Evolutionary conservation across 2,113 vertebrate genomes (phyloP), one percentile per base, ranked within the genome.

Genomic region (Porphyrio hochstetteri): DNA sequence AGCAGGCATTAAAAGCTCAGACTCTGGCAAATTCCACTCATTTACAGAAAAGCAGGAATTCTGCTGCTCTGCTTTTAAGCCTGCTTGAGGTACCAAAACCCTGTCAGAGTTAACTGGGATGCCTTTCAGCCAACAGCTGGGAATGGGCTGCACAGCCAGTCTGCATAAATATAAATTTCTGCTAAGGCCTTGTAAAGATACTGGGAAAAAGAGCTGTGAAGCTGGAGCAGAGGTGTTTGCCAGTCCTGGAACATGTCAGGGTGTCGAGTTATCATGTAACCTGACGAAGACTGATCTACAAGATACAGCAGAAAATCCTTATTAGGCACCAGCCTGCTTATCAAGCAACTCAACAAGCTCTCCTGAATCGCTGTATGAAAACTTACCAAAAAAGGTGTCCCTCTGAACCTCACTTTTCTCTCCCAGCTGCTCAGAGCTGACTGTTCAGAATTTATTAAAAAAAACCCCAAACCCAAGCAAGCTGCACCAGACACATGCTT

Each of bases 231-330:
- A 86, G 52, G 25, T 2, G 0, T 68, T 81, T 0, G 2, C n/a
- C 31, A 13, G 68, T 65, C 40, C 83, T 91, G 80, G 72, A 86
- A 78, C 0, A 0, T 12, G 64, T 60, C 88, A 64, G 42, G 42
- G n/a, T 53, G 68, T 67, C 56, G 86, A 95, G 69, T 60, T 83
- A 59, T 55, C 80, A 21, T 21, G 56, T 70, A 86, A 86, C 72
- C 65, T 83, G 88, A 72, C 82, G 64, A 63, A 81, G 80, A 63
- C 56, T 63, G 71, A 92, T 84, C 72, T 92, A 78, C 56, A 86
- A 88, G 86, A 84, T 82, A 84, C 17, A 53, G 68, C 74, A 86
- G 72, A 91, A 95, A 95, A 93, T 86, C 76, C 57, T 81, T 68
- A 75, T 55, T 92, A 78, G 80, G 69, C 69, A 88, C 71, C 64